Percentiles rank a stretch among this genome's conserved stretches.
These are phyloP conservation scores for Exocentrus adspersus DNA, from an alignment of 2,888 invertebrate genomes.

Conservation along the genomic window DNA sequence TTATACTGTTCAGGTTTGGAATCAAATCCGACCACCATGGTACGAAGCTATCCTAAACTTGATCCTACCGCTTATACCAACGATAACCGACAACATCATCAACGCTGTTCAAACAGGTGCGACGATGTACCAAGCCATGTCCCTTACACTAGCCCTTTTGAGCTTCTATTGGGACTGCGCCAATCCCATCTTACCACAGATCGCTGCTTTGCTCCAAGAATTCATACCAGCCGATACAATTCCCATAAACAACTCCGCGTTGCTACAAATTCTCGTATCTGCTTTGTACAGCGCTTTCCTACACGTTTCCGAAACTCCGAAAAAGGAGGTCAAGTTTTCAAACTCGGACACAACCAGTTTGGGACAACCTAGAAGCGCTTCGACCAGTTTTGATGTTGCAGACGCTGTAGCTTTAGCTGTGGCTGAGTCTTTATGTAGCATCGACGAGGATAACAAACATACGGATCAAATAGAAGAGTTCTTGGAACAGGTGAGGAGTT, in stretches of 20 bases:
- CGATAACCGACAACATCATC: constrained; percentile 74
- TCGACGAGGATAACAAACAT: constrained; percentile 83
- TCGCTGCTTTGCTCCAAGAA: constrained; percentile 71
- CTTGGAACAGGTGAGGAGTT: constrained; percentile 67
- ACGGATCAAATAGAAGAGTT: constrained; percentile 77
- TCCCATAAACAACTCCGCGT: constrained; percentile 76
- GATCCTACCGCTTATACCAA: constrained; percentile 71
- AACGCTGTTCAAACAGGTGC: constrained; percentile 79
- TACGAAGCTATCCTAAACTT: constrained; percentile 75
- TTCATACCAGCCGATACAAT: constrained; percentile 75
- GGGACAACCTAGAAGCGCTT: constrained; percentile 41
- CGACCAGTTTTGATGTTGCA: constrained; percentile 49
- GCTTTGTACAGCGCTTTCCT: constrained; percentile 73
- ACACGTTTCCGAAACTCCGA: constrained; percentile 63
- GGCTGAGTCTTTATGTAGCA: constrained; percentile 81
- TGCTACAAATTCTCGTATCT: constrained; percentile 77
- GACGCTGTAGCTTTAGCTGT: constrained; percentile 73
- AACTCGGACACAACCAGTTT: constrained; percentile 6
- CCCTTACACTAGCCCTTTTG: constrained; percentile 76
- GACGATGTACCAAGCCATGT: constrained; percentile 84
- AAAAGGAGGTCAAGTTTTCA: constrained; percentile 49
- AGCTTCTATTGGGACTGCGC: constrained; percentile 76
- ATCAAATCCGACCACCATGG: constrained; percentile 83
- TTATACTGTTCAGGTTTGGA: constrained; percentile 78
- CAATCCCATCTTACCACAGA: constrained; percentile 68